Base-by-base conservation (phyloP, 2,888 invertebrate genomes). In the Mamestra brassicae region DNA sequence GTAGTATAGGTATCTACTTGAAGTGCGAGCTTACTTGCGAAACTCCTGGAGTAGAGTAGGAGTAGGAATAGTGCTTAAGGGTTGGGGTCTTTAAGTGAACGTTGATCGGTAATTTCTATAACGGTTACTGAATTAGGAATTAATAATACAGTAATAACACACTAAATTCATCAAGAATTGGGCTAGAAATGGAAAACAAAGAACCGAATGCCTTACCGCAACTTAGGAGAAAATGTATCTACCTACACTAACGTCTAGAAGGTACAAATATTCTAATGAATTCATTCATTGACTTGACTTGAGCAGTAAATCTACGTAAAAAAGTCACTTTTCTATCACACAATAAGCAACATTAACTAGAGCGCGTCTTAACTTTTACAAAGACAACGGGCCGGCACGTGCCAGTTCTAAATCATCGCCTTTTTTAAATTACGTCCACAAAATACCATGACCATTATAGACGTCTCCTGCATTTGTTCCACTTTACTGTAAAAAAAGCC, bases 401-500 rank as follows among this genome's bases (percentile, higher is more conserved):
- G 17, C 7, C 10, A 58, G 26, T 50, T 50, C 2, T 52, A 60
- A 65, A 81, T 58, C 26, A 52, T 54, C 52, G 26, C 26, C 13
- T 47, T 54, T n/a, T n/a, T n/a, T n/a, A n/a, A n/a, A n/a, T 55
- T n/a, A 62, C 52, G 50, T 52, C 34, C n/a, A 42, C 58, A 70
- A 64, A 69, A 60, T 13, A 60, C 38, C 63, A 34, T 36, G 52
- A 26, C n/a, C 45, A 52, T 34, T 63, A 80, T 71, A 60, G 55
- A 0, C 54, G 61, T 71, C 54, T 54, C 45, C 34, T 47, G 8
- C 47, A 70, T 70, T 66, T 47, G 47, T 71, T 66, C 71, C 55
- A 62, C 61, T 81, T 65, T 64, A 58, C 50, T 74, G 74, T 58
- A 55, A 52, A 83, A 73, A 62, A 55, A 65, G 64, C 57, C 3